These are phyloP conservation scores for Salvelinus fontinalis DNA, from an alignment of 2,113 vertebrate genomes.

Conservation along the genomic window DNA sequence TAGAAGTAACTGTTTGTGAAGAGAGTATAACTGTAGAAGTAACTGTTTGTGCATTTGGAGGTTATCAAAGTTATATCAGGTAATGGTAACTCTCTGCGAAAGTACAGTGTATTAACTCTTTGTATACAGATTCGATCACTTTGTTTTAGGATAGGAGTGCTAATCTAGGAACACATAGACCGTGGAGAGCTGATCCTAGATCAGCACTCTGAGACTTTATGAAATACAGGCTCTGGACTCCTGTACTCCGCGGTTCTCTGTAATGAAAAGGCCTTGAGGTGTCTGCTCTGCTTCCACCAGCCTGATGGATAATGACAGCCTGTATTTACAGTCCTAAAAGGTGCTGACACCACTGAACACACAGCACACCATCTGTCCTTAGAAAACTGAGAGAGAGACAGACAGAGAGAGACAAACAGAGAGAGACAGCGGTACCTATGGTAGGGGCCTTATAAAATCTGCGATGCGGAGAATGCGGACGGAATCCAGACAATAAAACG, in stretches of 20 bases:
- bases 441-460: no score
- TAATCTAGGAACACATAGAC: slow-evolving; percentile 5
- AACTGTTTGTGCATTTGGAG: slow-evolving; percentile 9
- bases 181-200: no score
- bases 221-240: no score
- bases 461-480: no score
- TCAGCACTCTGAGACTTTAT: no score
- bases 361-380: background rate
- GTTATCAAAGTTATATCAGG: no score
- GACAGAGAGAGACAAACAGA: background rate
- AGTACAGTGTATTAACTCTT: background rate
- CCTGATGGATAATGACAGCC: slow-evolving; percentile 62
- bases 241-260: slow-evolving; percentile 5
- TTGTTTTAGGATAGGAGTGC: slow-evolving; percentile 42
- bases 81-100: no score
- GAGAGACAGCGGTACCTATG: background rate
- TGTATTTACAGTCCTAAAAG: slow-evolving; percentile 65
- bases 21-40: slow-evolving; percentile 16
- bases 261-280: slow-evolving; percentile 55
- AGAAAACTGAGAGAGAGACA: slow-evolving; percentile 4
- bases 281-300: slow-evolving; percentile 25
- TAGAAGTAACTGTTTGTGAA: background rate
- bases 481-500: no score
- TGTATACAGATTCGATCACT: slow-evolving; percentile 17
- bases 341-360: slow-evolving; percentile 58